Evolutionary conservation across 2,797 vertebrate species (phyloP).

Genomic region (Sphenopsis melanotis): DNA sequence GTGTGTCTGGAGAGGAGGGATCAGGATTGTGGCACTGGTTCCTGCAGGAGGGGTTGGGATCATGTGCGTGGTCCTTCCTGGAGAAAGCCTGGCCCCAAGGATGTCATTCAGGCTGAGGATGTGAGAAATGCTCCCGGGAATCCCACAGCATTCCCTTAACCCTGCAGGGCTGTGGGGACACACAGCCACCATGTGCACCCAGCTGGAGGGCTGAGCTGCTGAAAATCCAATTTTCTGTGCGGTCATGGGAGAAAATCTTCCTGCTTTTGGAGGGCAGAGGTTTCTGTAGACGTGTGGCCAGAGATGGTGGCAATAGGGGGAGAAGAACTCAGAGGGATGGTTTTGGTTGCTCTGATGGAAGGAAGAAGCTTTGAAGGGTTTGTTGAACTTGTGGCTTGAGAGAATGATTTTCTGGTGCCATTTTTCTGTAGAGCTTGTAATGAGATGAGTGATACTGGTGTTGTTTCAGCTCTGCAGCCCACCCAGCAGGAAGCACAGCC

Average conservation of each 20-base stretch:
- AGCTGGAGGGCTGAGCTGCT: neutral
- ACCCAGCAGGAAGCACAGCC: neutral
- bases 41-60: accelerated
- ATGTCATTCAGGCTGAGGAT: neutral
- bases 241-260: neutral
- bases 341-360: neutral
- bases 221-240: neutral
- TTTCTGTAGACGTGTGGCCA: neutral
- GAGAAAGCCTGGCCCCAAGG: neutral
- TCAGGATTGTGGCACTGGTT: accelerated
- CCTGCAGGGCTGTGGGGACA: neutral
- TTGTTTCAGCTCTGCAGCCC: neutral
- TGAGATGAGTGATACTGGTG: neutral
- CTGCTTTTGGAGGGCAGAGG: neutral
- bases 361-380: neutral
- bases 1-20: neutral
- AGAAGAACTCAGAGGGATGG: neutral
- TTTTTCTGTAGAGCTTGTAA: neutral
- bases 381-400: neutral
- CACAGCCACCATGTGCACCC: neutral
- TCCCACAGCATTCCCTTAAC: neutral
- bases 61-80: neutral
- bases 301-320: neutral
- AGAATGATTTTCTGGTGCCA: neutral
- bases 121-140: neutral